Percentiles rank a stretch among this genome's conserved stretches.
Evolutionary conservation across 2,113 vertebrate species (phyloP).

Genomic region (Vidua macroura): DNA sequence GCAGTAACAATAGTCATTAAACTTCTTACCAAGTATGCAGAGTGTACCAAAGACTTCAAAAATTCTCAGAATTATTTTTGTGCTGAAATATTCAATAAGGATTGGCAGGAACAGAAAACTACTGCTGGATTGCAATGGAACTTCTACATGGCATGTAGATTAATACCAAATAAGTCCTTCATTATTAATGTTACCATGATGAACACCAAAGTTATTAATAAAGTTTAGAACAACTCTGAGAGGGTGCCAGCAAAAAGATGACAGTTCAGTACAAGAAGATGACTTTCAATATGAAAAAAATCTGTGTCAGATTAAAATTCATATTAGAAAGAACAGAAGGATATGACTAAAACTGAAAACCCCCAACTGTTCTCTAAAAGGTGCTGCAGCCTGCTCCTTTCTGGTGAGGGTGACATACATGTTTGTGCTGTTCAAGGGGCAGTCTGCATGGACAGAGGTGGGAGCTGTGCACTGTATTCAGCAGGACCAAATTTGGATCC

Average conservation of each 20-base stretch:
- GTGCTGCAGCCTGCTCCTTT: background rate
- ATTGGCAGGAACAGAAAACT: conserved; percentile 14
- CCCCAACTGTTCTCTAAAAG: background rate
- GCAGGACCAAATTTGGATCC: background rate
- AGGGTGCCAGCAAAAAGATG: background rate
- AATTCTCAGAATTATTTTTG: conserved; percentile 25
- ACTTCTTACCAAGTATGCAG: background rate
- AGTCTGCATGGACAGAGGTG: background rate
- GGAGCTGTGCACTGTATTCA: background rate
- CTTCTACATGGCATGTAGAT: conserved; percentile 8
- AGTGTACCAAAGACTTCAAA: background rate
- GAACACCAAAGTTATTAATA: conserved; percentile 8
- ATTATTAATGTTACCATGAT: background rate
- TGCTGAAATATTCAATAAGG: conserved; percentile 23
- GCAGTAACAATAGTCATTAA: background rate
- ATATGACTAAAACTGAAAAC: background rate
- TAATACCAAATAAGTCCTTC: background rate
- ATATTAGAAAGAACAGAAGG: background rate
- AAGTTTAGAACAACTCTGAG: conserved; percentile 4
- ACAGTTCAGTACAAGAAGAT: background rate
- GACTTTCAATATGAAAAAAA: background rate
- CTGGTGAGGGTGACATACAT: background rate
- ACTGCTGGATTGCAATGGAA: conserved; percentile 1
- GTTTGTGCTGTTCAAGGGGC: background rate
- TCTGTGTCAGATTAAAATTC: background rate